A percentile compares a stretch with the other conserved stretches of the same genome.
Conservation (phyloP, 2,888 invertebrate species). For the Bhutanitis thaidina region DNA sequence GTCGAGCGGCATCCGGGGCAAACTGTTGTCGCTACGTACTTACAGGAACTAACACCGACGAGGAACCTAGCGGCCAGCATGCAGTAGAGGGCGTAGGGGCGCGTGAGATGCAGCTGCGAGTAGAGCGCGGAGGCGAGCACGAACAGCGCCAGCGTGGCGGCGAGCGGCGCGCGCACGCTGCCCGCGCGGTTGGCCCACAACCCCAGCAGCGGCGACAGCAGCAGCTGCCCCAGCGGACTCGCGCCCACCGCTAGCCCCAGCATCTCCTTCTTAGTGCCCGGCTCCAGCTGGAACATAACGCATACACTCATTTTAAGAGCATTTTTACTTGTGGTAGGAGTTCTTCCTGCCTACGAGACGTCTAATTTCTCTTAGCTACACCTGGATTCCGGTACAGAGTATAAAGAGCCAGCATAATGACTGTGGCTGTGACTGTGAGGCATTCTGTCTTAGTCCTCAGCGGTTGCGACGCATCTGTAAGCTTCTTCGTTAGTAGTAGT, state of each 20-base stretch:
- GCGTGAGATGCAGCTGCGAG: constrained; percentile 86
- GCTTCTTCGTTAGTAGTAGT: no score
- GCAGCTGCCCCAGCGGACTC: constrained; percentile 92
- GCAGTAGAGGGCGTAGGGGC: constrained; percentile 83
- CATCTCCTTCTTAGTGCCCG: constrained; percentile 88
- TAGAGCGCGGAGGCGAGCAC: constrained; percentile 86
- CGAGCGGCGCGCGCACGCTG: constrained; percentile 83
- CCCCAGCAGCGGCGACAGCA: constrained; percentile 91
- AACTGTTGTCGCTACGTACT: constrained; percentile 6
- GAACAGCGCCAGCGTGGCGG: constrained; percentile 85
- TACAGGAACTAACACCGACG: constrained; percentile 91
- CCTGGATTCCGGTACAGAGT: no score
- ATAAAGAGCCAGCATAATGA: no score
- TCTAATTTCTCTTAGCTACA: no score
- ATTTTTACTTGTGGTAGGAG: no score
- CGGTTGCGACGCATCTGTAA: no score
- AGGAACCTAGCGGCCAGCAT: constrained; percentile 89
- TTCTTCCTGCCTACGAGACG: no score
- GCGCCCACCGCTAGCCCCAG: constrained; percentile 92
- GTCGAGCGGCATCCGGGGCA: no score
- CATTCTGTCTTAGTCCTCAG: no score
- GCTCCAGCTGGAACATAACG: constrained; percentile 82
- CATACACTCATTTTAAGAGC: no score
- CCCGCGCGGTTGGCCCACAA: constrained; percentile 90
- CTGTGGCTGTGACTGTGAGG: no score